These are phyloP conservation scores for Subacronicta megacephala DNA, from an alignment of 2,888 invertebrate genomes.

Conservation along the genomic window DNA sequence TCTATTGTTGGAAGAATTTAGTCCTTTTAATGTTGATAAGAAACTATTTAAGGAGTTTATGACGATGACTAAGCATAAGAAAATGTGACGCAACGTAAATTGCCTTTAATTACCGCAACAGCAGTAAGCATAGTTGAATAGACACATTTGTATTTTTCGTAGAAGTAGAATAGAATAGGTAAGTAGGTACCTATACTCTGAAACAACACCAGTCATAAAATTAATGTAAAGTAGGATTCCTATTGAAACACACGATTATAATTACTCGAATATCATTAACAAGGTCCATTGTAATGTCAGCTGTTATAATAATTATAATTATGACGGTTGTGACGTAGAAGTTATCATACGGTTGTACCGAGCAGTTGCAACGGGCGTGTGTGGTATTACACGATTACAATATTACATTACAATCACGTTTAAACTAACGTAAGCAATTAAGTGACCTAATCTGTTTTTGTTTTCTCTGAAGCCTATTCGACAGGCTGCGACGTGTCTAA, in stretches of 20 bases:
- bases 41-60: no score
- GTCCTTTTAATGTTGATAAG: neutral
- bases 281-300: slow-evolving; percentile 30
- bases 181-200: no score
- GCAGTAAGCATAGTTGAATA: neutral
- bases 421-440: neutral
- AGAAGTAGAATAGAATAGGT: slow-evolving; percentile 4
- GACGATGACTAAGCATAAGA: no score
- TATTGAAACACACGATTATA: slow-evolving; percentile 26
- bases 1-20: no score
- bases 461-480: neutral
- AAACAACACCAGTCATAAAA: slow-evolving; percentile 11
- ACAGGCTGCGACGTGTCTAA: neutral
- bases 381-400: slow-evolving; percentile 6
- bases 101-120: no score
- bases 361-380: slow-evolving; percentile 14
- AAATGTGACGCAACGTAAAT: neutral
- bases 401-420: neutral
- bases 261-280: slow-evolving; percentile 33
- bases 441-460: neutral
- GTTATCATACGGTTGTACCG: slow-evolving; percentile 28
- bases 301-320: slow-evolving; percentile 29
- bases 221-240: slow-evolving; percentile 15
- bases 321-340: slow-evolving; percentile 33
- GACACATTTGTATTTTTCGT: slow-evolving; percentile 21